phyloP scores from a whole-genome alignment of 2,113 vertebrate genomes.

The Macroglossus sobrinus region DNA sequence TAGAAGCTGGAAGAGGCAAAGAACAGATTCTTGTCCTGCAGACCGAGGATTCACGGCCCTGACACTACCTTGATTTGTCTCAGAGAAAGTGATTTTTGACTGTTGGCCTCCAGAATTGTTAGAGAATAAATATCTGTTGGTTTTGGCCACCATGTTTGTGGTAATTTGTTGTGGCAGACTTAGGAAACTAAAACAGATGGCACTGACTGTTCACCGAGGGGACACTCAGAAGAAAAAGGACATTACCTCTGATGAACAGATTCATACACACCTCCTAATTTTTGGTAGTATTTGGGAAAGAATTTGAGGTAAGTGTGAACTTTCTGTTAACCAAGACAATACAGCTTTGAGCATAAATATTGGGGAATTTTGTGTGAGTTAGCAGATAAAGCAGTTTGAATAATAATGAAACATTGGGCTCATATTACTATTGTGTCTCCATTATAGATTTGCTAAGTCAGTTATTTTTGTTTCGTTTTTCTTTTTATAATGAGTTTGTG shows the following conservation, averaged over 20 bases:
- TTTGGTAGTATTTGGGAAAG: background rate
- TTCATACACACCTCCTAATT: background rate
- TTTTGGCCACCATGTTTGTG: background rate
- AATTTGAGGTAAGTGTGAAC: background rate
- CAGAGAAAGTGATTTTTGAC: background rate
- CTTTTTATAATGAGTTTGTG: background rate
- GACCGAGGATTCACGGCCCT: no score
- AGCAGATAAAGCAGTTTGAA: background rate
- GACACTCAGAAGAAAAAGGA: background rate
- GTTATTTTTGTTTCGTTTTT: background rate
- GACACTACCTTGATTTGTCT: no score
- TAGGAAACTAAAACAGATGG: background rate
- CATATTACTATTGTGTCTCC: background rate
- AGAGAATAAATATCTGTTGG: background rate
- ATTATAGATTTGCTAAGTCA: background rate
- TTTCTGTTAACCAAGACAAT: background rate
- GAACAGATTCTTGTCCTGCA: no score
- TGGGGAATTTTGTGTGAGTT: background rate
- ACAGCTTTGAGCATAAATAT: background rate
- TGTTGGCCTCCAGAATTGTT: background rate
- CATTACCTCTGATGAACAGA: background rate
- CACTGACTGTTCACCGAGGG: no score
- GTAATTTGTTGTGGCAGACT: background rate
- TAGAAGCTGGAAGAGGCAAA: background rate
- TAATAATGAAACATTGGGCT: background rate